Evolutionary conservation across 2,113 vertebrate species (phyloP), one percentile per base, ranked within the genome.

Genomic region (Oostethus manadensis): DNA sequence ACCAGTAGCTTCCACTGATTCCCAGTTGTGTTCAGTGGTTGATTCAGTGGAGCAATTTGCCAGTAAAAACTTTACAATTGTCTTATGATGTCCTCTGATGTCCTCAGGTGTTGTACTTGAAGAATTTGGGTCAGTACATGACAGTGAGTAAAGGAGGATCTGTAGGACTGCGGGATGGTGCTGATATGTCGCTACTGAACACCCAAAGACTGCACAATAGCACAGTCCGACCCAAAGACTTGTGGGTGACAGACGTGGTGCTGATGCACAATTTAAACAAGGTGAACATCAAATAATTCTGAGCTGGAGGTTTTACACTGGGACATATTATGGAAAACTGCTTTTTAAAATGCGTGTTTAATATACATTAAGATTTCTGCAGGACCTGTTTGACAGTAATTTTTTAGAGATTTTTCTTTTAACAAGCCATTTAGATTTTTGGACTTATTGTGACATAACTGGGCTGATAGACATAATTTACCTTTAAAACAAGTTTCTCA

Each of bases 201-300:
- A 84, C 77, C 13, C 66, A 88, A 62, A 89, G 81, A 26, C 85
- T 94, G 59, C 83, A 82, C 43, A 91, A 91, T 50, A 88, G 90
- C 75, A 78, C 83, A 1, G 87, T 88, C 47, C 84, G 80, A 51
- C 83, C 88, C 51, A 92, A 89, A 78, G 88, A 93, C 82, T 86
- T 94, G 26, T 93, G 91, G 91, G 92, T 91, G 57, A 93, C 92
- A 2, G 88, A 88, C 46, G 57, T 92, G 80, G 88, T 89, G 70
- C 77, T 88, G 64, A 77, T 94, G 72, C 87, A 83, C 77, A 93
- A 93, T 45, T 71, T 89, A 8, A 86, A 92, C 78, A 92, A 93
- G 92, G 93, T 94, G 80, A 82, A 65, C 21, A 15, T 20, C 33
- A 7, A 4, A 11, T 18, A 4, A 17, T 15, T 4, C 51, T 6